Base-by-base conservation (phyloP, 1,140 invertebrate genomes). In the Pogonognathellus flavescens region DNA sequence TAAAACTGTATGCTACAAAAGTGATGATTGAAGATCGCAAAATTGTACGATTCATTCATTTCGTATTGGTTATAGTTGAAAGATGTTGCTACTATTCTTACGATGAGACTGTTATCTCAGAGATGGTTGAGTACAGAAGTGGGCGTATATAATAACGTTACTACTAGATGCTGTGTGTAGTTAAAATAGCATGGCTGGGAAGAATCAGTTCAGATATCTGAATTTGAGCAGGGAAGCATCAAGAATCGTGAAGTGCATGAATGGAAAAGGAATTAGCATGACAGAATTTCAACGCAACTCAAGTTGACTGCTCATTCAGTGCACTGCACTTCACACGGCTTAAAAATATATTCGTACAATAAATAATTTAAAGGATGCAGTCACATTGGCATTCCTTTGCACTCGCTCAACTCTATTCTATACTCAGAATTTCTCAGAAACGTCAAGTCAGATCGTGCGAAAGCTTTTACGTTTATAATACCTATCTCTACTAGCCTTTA, bases 201-300 rank as follows among this genome's bases (percentile, higher is more conserved):
- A 31, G 62, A 11, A 66, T 66, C 22, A 66, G 20, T 6, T 25
- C 31, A 41, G 6, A 41, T 41, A 41, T 41, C 31, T 25, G 31
- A 41, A 41, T 41, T 6, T 41, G 31, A 41, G 31, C 31, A 41
- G 31, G 31, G 31, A 41, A 41, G 31, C 31, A 59, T 14, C 14
- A 10, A 66, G 62, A 66, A 22, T 60, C n/a, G 59, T 60, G 59
- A 60, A 31, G 59, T 10, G 62, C 22, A 66, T 66, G 62, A 66
- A 66, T 66, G 25, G 62, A 31, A 20, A 66, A 66, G 62, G 62
- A 66, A 66, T 66, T 66, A 66, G 62, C 62, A 66, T 66, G 62
- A 66, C 62, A 66, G 62, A 66, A 66, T 25, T 66, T 20, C 25
- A 41, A 3, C 31, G 31, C 14, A 25, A 66, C 20, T 66, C 22